Base-by-base conservation (phyloP, 1,140 invertebrate species). In the Solenopsis fugax region DNA sequence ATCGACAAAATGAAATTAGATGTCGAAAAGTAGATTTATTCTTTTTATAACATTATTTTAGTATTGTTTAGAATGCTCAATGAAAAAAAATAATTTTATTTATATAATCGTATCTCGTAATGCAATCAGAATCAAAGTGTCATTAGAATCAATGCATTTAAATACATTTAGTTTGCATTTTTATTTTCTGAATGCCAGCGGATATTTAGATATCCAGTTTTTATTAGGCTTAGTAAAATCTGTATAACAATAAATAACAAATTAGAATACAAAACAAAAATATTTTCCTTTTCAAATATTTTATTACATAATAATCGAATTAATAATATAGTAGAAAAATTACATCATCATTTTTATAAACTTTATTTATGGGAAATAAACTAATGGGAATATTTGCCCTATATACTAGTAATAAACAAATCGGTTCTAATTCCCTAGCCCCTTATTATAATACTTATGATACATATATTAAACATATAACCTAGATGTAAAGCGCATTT, bases 221-320 rank as follows among this genome's bases (percentile, higher is more conserved):
- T 45, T 45, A 52, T 52, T 52, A 52, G 13, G 18, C 16, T 52
- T 52, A 52, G 16, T 18, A 52, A 62, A n/a, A 62, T 65, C 10
- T 64, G 37, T 64, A 0, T 64, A 64, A 37, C 18, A 65, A 67
- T 21, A 5, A 24, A 21, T 21, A 18, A 24, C 7, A 4, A 60
- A 34, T 62, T 34, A 0, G 29, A 6, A 16, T 34, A 34, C 29
- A 18, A 58, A 58, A 62, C 1, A 13, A 50, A 5, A 69, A 16
- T 16, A 24, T 24, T 67, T 45, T 21, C 45, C n/a, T 67, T n/a
- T 45, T 62, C 0, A 62, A 62, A 5, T 58, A 2, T 37, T 3
- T 16, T 67, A 34, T 5, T 67, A 45, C 41, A 48, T 69, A 69
- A 69, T 48, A 69, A 48, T 45, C 4, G n/a, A 72, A 18, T 73